phyloP scores from a whole-genome alignment of 2,113 vertebrate species.

The Talpa occidentalis region DNA sequence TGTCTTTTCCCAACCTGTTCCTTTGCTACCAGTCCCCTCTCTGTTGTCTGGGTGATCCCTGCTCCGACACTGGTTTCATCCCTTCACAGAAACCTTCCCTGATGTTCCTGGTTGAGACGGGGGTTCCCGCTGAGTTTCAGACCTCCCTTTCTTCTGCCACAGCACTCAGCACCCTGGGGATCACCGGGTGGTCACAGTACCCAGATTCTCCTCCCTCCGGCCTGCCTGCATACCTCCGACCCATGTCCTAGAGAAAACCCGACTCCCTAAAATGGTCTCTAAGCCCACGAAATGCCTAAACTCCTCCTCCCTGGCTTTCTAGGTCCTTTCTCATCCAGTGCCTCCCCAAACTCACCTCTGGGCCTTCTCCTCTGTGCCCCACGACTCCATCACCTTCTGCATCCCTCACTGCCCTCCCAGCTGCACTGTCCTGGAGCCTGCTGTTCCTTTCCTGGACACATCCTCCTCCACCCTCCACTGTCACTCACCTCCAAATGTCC shows the following conservation, averaged over 20 bases:
- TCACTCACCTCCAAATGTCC: background rate
- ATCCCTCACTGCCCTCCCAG: accelerated
- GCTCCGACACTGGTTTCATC: background rate
- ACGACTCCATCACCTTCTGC: background rate
- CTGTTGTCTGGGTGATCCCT: background rate
- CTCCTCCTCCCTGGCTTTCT: background rate
- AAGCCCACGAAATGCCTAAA: background rate
- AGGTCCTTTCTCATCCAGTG: background rate
- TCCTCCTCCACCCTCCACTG: background rate
- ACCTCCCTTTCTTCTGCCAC: background rate
- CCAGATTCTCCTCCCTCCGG: accelerated
- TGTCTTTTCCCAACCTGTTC: background rate
- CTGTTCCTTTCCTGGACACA: background rate
- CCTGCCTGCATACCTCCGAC: background rate
- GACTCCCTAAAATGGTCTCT: background rate
- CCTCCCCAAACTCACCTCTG: background rate
- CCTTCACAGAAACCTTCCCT: background rate
- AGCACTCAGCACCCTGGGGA: background rate
- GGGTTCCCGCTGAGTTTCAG: background rate
- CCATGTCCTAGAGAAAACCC: background rate
- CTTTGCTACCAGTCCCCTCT: background rate
- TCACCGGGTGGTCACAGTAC: background rate
- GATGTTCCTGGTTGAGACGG: background rate
- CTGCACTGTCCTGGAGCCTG: too few relatives aligned
- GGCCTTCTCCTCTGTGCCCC: background rate